Base-by-base conservation (phyloP, 2,797 vertebrate genomes). In the Halcyon chelicuti region DNA sequence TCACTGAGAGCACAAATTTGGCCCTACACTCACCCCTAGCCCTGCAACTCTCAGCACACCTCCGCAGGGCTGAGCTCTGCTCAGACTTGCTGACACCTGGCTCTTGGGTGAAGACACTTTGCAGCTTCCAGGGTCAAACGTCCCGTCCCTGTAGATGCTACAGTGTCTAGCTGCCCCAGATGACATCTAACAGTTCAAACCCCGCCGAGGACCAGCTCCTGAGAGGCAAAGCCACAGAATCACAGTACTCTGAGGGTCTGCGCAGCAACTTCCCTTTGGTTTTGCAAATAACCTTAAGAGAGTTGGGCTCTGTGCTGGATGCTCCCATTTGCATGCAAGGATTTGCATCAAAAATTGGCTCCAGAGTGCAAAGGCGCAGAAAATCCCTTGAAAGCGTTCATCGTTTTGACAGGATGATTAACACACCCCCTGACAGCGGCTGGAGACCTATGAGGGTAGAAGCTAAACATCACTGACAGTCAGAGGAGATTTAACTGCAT, bases 201-300 rank as follows among this genome's bases (percentile, higher is more conserved):
- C 33, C 57, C 25, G 23, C 12, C 0, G 2, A 47, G 61, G 93
- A 40, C 28, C 46, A 88, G 21, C 21, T 67, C 65, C 42, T 4
- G 3, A 14, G 14, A 73, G 78, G 71, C 54, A 60, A 39, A 74
- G 57, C 0, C 0, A 37, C 35, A 35, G 0, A 0, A 55, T 57
- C 21, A 18, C 46, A 55, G n/a, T 7, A 40, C 10, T 44, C 54
- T 12, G 31, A 25, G 57, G 33, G 6, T 40, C n/a, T 2, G 5
- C 1, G 0, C 28, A 55, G 42, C 31, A 67, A 40, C 35, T 12
- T 78, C 72, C 55, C 39, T 57, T 29, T 51, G 55, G 18, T 44
- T 90, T 84, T 66, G 44, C 42, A 86, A 96, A 44, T n/a, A 74
- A 78, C 51, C 47, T 83, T 47, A 26, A 85, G 39, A 60, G 1